Evolutionary conservation across 2,888 invertebrate genomes (phyloP).

Genomic region (Nephrotoma flavescens): DNA sequence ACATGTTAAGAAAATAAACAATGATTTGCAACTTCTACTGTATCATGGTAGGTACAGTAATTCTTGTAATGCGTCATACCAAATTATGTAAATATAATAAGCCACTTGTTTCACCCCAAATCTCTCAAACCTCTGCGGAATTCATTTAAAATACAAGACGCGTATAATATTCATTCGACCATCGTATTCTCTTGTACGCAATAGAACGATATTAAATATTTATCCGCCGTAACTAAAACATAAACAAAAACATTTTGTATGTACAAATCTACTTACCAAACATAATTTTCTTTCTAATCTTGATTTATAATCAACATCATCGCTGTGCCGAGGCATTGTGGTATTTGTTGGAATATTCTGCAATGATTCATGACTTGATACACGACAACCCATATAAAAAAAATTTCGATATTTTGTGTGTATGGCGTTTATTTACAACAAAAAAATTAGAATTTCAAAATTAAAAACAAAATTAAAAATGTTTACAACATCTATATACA

Average conservation of each 20-base stretch:
- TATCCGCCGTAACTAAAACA: not conserved
- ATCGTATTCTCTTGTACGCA: not conserved
- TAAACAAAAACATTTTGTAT: not conserved
- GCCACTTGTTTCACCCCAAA: not conserved
- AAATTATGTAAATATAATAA: not conserved
- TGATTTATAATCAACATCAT: constrained; percentile 18
- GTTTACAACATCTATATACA: not conserved
- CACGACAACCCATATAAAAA: constrained; percentile 19
- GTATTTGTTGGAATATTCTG: constrained; percentile 2
- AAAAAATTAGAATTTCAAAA: not conserved
- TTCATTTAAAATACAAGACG: not conserved
- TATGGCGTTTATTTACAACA: not conserved
- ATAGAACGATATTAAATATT: not conserved
- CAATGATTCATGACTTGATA: constrained; percentile 16
- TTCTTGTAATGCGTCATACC: not conserved
- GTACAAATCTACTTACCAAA: constrained; percentile 15
- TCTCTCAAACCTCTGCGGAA: not conserved
- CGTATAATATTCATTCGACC: not conserved
- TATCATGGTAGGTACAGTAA: not conserved
- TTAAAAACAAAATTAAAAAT: not conserved
- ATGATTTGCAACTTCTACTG: not conserved
- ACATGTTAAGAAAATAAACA: not conserved
- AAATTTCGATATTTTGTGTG: not conserved
- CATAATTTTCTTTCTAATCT: constrained; percentile 20
- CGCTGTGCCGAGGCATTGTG: constrained; percentile 9